Conservation (phyloP, 2,797 vertebrate genomes). For the Aratinga solstitialis region DNA sequence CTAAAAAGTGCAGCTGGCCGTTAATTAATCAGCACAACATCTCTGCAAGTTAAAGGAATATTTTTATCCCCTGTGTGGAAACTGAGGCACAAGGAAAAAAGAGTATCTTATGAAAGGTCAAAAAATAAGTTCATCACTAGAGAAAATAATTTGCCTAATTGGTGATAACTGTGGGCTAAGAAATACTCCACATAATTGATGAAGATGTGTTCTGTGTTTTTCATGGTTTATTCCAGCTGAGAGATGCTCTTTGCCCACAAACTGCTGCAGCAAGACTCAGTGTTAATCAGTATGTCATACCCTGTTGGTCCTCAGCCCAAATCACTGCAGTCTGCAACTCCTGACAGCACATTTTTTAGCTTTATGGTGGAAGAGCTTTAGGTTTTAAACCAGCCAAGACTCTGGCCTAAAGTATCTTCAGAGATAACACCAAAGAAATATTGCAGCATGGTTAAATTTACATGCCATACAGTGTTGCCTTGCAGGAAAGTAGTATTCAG, state of each 20-base stretch:
- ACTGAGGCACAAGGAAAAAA: neutral
- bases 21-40: constrained; percentile 8
- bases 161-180: neutral
- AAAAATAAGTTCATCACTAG: neutral
- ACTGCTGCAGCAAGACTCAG: neutral
- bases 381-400: neutral
- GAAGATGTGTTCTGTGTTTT: neutral
- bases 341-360: neutral
- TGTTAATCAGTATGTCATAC: neutral
- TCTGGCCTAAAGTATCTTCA: neutral
- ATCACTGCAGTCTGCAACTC: neutral
- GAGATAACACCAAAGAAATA: neutral
- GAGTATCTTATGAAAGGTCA: neutral
- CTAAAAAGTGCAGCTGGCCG: neutral
- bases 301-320: neutral
- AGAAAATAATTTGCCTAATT: neutral
- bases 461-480: neutral
- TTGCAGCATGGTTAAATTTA: neutral
- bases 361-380: neutral
- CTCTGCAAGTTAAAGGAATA: neutral
- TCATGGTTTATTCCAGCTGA: neutral
- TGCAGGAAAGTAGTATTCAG: neutral
- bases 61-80: neutral
- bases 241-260: neutral
- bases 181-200: neutral